Evolutionary conservation across 2,888 invertebrate genomes (phyloP).

Genomic region (Zeuzera pyrina): DNA sequence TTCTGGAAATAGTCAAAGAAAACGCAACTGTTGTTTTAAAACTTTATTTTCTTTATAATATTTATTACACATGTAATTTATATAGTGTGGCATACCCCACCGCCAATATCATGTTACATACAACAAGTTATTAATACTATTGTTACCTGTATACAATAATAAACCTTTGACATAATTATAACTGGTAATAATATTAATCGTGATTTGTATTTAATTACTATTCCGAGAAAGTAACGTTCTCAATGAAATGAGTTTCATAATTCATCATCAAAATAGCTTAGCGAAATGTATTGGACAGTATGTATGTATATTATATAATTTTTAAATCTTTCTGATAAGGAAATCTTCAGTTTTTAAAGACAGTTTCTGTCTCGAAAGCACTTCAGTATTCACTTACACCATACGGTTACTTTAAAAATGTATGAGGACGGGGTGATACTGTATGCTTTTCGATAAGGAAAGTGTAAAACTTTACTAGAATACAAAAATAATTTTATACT

Average conservation of each 20-base stretch:
- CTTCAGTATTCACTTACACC: constrained; percentile 36
- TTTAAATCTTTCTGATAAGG: too few relatives aligned
- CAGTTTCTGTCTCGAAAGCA: constrained; percentile 64
- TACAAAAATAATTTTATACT: too few relatives aligned
- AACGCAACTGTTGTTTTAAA: constrained; percentile 48
- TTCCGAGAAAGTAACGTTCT: constrained; percentile 41
- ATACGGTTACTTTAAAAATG: constrained; percentile 19
- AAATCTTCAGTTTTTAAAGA: too few relatives aligned
- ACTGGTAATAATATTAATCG: constrained; percentile 64
- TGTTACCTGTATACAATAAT: constrained; percentile 70
- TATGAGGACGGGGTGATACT: constrained; percentile 18
- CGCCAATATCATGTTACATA: constrained; percentile 57
- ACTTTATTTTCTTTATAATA: constrained; percentile 71
- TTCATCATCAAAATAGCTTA: constrained; percentile 33
- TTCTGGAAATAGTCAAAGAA: constrained; percentile 18
- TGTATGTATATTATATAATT: constrained; percentile 14
- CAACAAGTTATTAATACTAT: constrained; percentile 65
- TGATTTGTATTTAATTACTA: constrained; percentile 48
- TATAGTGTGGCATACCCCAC: constrained; percentile 43
- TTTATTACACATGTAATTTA: constrained; percentile 66
- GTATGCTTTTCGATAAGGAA: background rate
- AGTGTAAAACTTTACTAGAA: background rate
- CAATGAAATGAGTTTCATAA: constrained; percentile 24
- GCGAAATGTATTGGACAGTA: constrained; percentile 32
- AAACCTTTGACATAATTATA: constrained; percentile 68